Evolutionary conservation across 2,113 vertebrate genomes (phyloP).

Genomic region (Pedionomus torquatus): DNA sequence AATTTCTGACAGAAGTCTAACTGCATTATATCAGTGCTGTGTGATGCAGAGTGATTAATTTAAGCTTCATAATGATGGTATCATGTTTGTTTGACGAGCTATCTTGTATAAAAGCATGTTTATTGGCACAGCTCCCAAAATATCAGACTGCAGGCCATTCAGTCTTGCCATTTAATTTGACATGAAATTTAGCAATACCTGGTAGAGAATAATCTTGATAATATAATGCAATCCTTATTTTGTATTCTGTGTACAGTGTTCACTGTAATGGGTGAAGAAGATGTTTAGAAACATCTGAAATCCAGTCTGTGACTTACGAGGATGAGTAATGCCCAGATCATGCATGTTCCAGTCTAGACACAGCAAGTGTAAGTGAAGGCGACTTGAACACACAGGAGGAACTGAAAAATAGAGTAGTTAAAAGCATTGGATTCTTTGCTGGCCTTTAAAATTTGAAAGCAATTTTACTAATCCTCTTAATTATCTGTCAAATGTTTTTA

Average conservation of each 20-base stretch:
- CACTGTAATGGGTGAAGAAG: neutral
- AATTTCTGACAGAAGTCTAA: conserved; percentile 9
- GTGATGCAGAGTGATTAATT: conserved; percentile 18
- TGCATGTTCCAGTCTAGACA: neutral
- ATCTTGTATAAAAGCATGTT: neutral
- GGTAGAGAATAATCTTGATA: neutral
- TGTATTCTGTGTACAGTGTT: neutral
- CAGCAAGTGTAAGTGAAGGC: neutral
- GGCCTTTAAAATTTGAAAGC: conserved; percentile 9
- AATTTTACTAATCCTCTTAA: conserved; percentile 42
- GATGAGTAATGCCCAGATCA: neutral
- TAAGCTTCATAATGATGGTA: conserved; percentile 13
- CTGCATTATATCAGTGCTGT: neutral
- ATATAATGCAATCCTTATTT: neutral
- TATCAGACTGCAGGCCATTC: neutral
- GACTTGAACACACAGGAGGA: neutral
- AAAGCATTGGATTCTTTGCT: neutral
- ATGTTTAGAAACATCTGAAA: neutral
- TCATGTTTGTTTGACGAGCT: conserved; percentile 25
- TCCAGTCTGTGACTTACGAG: neutral
- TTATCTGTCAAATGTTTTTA: conserved; percentile 32
- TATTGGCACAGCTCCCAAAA: conserved; percentile 21
- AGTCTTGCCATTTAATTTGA: neutral
- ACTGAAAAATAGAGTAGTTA: neutral
- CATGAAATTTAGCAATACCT: neutral